phyloP scores from a whole-genome alignment of 2,797 vertebrate species.

The Coregonus suidteri region DNA sequence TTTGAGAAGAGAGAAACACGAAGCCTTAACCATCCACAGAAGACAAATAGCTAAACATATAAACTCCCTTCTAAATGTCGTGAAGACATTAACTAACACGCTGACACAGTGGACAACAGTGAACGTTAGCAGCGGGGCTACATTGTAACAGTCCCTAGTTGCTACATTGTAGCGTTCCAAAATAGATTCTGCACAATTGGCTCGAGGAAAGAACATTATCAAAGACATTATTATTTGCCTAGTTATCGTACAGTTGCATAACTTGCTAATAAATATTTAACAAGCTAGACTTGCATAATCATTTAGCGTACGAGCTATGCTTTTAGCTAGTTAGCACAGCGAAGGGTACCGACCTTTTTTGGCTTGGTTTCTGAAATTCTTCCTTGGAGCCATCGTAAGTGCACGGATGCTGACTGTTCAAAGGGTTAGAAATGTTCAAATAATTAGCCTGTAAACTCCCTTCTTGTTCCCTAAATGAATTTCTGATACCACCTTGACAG shows the following conservation, averaged over 20 bases:
- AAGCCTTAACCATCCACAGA: neutral
- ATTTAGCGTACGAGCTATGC: too few species aligned
- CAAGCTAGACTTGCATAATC: neutral
- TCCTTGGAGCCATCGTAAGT: conserved; percentile 12
- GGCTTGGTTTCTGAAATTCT: conserved; percentile 15
- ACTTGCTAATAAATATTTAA: neutral
- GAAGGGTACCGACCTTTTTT: conserved; percentile 18
- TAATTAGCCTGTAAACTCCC: neutral
- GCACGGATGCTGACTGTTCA: neutral
- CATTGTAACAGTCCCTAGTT: neutral
- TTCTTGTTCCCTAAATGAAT: neutral
- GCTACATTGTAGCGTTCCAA: neutral
- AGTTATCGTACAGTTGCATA: neutral
- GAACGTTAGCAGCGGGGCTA: neutral
- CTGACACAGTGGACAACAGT: neutral
- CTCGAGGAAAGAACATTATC: neutral
- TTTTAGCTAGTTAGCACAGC: neutral
- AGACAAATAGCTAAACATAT: neutral
- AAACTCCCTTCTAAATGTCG: neutral
- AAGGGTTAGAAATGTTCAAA: neutral
- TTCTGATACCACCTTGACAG: neutral
- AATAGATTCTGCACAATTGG: neutral
- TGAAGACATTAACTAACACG: neutral
- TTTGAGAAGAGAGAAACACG: neutral
- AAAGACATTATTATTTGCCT: neutral